Evolutionary conservation across 2,888 invertebrate genomes (phyloP), one percentile per base, ranked within the genome.

Genomic region (Orthosia cruda): DNA sequence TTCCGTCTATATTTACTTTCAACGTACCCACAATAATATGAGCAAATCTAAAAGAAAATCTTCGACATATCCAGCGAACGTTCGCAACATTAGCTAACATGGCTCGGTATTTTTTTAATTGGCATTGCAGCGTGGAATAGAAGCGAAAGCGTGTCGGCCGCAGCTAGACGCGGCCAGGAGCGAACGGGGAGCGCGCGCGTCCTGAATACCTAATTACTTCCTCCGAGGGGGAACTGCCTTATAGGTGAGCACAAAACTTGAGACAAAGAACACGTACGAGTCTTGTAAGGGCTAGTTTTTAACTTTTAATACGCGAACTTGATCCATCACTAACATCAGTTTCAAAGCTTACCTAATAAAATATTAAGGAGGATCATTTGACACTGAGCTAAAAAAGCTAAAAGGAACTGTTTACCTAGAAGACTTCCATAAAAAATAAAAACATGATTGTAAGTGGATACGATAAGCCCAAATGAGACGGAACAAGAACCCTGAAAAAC

Each of bases 161-260:
- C 90, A 91, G 92, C 90, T 91, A 91, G 93, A 92, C 93, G 91
- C 91, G 58, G 74, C 50, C 90, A 90, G 76, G 77, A 86, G 90
- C 87, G 91, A 92, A 93, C 91, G 93, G 93, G 92, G 93, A 91
- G 93, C 86, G 90, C 85, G 91, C 95, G 95, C 95, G 95, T 87
- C 92, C 95, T 96, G 96, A 96, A 96, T 96, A 96, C 95, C 94
- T 96, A 96, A 96, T 96, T 95, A 95, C 95, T 95, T 94, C 94
- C 92, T 92, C 89, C 89, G 91, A 91, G 93, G 94, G 86, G 93
- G 92, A 95, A 94, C 94, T 95, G 95, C 93, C 94, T 93, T 92
- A 93, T 93, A 95, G 95, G 96, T 95, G 94, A 93, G 92, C 92
- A 91, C 91, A 91, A 93, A 95, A 95, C 94, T 95, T 94, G 91